These are phyloP conservation scores for Zoanthus sansibaricus DNA, from an alignment of 92 coral and sea anemone species.

Conservation along the genomic window DNA sequence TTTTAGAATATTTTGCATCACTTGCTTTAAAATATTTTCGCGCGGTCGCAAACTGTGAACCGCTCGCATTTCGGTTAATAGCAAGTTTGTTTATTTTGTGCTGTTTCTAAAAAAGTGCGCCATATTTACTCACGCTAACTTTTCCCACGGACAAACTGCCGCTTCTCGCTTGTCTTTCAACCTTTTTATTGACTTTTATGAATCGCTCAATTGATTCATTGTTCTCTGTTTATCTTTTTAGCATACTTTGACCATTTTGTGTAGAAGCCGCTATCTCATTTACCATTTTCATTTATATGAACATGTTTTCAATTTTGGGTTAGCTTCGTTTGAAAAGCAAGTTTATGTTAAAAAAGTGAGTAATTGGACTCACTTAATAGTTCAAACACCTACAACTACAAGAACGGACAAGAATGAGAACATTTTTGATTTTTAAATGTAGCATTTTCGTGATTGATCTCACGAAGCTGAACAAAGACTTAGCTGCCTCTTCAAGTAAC, in stretches of 20 bases:
- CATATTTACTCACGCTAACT: background rate
- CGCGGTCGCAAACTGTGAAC: background rate
- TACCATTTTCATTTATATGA: background rate
- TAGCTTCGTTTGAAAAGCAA: background rate
- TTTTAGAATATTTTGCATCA: background rate
- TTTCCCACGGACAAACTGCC: conserved; percentile 44
- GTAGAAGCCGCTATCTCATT: background rate
- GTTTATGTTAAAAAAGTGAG: background rate
- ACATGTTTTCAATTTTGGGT: background rate
- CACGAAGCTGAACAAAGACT: too few species aligned
- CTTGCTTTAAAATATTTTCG: background rate
- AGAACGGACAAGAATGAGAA: too few species aligned
- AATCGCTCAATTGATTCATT: conserved; percentile 1
- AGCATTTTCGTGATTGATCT: too few species aligned
- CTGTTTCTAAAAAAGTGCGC: too few species aligned
- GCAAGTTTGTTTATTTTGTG: background rate
- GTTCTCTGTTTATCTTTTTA: conserved; percentile 1
- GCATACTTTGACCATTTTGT: background rate
- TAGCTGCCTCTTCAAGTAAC: too few species aligned
- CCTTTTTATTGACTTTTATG: conserved; percentile 29
- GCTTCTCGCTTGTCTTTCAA: conserved; percentile 27
- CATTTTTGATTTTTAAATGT: too few species aligned
- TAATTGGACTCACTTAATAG: background rate
- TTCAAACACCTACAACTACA: too few species aligned
- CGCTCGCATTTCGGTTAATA: background rate